A percentile compares a stretch with the other conserved stretches of the same genome.
Conservation (phyloP, 2,113 vertebrate genomes). For the Hemicordylus capensis region DNA sequence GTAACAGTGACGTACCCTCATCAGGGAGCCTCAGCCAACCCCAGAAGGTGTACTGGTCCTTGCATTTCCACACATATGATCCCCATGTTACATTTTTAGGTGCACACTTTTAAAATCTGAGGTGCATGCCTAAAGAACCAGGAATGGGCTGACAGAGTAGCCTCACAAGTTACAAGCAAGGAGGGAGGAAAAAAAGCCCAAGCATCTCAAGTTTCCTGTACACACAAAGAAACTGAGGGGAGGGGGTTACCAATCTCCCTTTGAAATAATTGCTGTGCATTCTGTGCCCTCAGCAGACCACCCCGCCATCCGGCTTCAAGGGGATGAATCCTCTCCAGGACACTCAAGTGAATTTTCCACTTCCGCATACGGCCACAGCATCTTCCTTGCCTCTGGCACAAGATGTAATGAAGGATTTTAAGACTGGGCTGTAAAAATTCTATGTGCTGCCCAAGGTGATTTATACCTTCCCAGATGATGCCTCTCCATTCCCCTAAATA, state of each 20-base stretch:
- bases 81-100: not conserved
- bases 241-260: too few species aligned
- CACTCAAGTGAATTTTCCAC: not conserved
- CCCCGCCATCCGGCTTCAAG: constrained; percentile 10
- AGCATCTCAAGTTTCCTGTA: not conserved
- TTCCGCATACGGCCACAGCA: constrained; percentile 41
- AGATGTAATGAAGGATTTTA: constrained; percentile 59
- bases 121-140: not conserved
- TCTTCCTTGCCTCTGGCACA: constrained; percentile 23
- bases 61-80: not conserved
- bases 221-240: not conserved
- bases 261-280: too few species aligned
- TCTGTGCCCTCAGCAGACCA: not conserved
- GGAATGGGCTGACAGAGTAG: too few species aligned
- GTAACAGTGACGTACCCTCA: too few species aligned
- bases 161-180: too few species aligned
- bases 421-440: constrained; percentile 56
- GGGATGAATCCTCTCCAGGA: not conserved
- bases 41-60: too few species aligned
- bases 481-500: constrained; percentile 50
- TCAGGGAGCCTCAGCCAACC: too few species aligned
- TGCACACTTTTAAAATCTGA: not conserved
- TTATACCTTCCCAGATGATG: constrained; percentile 66
- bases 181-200: not conserved
- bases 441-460: constrained; percentile 50